Evolutionary conservation across 2,113 vertebrate genomes (phyloP).

Genomic region (Brevimyrus niger): DNA sequence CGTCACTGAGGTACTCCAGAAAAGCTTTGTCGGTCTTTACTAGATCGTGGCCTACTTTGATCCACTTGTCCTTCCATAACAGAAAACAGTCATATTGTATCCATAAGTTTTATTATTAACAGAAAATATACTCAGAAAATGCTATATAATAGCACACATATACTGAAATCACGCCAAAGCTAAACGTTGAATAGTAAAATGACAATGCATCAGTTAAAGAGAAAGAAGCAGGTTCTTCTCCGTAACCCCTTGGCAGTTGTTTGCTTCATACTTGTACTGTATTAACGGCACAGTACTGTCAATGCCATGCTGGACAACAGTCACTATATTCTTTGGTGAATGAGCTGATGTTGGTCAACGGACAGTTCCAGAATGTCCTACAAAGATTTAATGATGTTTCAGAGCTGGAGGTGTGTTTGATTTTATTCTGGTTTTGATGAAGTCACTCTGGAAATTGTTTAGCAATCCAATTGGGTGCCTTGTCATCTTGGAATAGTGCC

Average conservation of each 20-base stretch:
- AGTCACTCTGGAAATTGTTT: background rate
- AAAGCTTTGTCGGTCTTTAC: background rate
- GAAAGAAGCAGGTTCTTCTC: background rate
- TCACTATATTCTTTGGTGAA: background rate
- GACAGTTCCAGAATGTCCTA: background rate
- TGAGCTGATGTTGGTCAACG: background rate
- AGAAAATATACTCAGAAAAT: background rate
- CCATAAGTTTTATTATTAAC: background rate
- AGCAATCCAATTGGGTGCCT: background rate
- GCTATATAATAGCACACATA: background rate
- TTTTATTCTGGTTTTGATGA: background rate
- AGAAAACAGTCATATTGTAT: background rate
- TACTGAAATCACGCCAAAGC: background rate
- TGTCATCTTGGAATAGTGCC: background rate
- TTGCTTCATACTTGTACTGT: background rate
- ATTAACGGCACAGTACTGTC: background rate
- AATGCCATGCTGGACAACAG: background rate
- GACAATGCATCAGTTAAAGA: background rate
- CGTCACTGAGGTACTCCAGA: background rate
- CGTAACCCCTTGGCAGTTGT: background rate
- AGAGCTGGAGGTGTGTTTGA: background rate
- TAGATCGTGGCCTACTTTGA: background rate
- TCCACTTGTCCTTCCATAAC: conserved; percentile 4
- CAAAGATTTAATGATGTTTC: background rate
- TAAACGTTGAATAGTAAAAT: background rate